phyloP scores from a whole-genome alignment of 2,888 invertebrate genomes.

The Platycheirus rosarum region DNA sequence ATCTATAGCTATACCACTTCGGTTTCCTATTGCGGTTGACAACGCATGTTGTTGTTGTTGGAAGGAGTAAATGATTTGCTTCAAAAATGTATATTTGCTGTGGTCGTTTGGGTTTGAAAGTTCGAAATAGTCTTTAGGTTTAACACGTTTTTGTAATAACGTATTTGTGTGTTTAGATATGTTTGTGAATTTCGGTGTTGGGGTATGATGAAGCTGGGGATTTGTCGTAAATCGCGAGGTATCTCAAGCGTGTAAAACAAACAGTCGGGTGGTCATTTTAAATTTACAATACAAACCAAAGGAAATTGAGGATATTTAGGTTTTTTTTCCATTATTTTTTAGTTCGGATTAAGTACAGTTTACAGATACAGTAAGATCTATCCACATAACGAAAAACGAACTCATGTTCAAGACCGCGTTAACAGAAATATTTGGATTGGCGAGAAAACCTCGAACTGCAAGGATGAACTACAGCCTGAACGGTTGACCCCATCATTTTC shows the following conservation, averaged over 20 bases:
- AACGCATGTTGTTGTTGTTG: conserved; percentile 75
- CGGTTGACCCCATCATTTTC: no score
- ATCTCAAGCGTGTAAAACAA: conserved; percentile 22
- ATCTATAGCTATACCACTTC: conserved; percentile 68
- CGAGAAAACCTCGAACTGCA: no score
- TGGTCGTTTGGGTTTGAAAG: conserved; percentile 67
- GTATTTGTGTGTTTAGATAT: no score
- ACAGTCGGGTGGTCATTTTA: conserved; percentile 27
- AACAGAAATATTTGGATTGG: no score
- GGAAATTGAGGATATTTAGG: neutral
- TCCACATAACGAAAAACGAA: no score
- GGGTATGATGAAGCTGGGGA: neutral
- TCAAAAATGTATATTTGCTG: conserved; percentile 44
- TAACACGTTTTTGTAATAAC: neutral
- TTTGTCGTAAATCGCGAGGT: conserved; percentile 24
- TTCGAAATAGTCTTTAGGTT: conserved; percentile 48
- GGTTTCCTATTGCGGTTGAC: conserved; percentile 76
- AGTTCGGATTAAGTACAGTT: no score
- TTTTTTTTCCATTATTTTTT: no score
- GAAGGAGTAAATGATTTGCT: conserved; percentile 75
- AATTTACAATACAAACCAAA: neutral
- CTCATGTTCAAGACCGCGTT: no score
- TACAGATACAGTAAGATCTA: no score
- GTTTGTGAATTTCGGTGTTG: neutral
- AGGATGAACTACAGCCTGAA: no score